Evolutionary conservation across 2,888 invertebrate species (phyloP), one percentile per base, ranked within the genome.

Genomic region (Apamea anceps): DNA sequence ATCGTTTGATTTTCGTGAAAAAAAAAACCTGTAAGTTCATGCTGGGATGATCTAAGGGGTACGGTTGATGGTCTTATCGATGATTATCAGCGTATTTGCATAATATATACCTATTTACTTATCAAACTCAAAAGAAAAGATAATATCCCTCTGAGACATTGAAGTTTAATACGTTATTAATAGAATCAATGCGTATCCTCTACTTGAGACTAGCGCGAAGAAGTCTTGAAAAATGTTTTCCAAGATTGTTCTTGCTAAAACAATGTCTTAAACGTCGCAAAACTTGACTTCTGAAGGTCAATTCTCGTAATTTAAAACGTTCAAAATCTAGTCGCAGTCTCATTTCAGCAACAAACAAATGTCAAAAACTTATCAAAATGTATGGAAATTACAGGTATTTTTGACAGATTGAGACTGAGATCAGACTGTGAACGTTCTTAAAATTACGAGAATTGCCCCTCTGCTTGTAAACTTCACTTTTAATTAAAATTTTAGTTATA

Each of bases 201-300:
- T 73, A 25, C 71, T 71, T 57, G 51, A 62, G 57, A 63, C 48
- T 73, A 65, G 10, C n/a, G 45, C 48, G 21, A 45, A 72, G 67
- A 67, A 79, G 67, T 66, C 60, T 63, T 63, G 48, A 57, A 13
- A 72, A 62, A 51, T 75, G 86, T 75, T 74, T 48, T 48, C 48
- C 45, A 78, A 78, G 62, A 76, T 68, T 74, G 76, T 72, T 63
- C 48, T 70, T 15, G 42, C 60, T 74, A 66, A 79, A 79, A 76
- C 72, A 82, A 82, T 86, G 15, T 42, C 21, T 65, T 28, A 28
- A 48, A 37, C 6, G 28, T 28, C 13, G 21, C 21, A 12, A 32
- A 8, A 32, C 25, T 51, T 32, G 25, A 15, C 4, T 32, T 32
- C 32, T 32, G 32, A 32, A 32, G 32, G 32, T 3, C 32, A 32